Conservation (phyloP, 2,888 invertebrate genomes). For the Myathropa florea region DNA sequence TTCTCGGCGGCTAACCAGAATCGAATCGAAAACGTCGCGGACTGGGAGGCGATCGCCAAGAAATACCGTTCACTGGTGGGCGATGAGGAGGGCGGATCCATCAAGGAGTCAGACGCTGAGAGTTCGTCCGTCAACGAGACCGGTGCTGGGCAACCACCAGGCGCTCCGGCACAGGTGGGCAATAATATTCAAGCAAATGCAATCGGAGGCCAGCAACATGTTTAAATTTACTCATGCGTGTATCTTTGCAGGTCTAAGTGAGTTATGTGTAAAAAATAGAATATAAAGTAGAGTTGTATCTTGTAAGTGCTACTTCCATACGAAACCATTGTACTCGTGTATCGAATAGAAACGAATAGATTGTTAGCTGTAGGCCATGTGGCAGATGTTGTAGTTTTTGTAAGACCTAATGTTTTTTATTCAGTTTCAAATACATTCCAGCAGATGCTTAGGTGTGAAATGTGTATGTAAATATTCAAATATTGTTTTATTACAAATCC, state of each 20-base stretch:
- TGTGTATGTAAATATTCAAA: constrained; percentile 5
- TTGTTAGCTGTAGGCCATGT: constrained; percentile 13
- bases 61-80: constrained; percentile 91
- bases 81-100: constrained; percentile 82
- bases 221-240: constrained; percentile 70
- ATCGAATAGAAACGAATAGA: constrained; percentile 9
- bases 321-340: constrained; percentile 6
- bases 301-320: constrained; percentile 47
- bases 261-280: constrained; percentile 43
- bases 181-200: constrained; percentile 74
- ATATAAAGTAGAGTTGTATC: neutral
- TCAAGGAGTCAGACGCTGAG: constrained; percentile 80
- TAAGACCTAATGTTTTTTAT: constrained; percentile 27
- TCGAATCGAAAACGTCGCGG: constrained; percentile 93
- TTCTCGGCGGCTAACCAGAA: constrained; percentile 87
- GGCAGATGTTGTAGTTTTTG: constrained; percentile 47
- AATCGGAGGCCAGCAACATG: constrained; percentile 72
- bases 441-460: constrained; percentile 14
- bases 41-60: constrained; percentile 94
- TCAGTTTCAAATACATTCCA: neutral
- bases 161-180: constrained; percentile 78
- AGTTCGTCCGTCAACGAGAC: constrained; percentile 78
- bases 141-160: constrained; percentile 73
- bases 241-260: constrained; percentile 70
- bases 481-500: constrained; percentile 30